Percentiles rank a stretch among this genome's conserved stretches.
phyloP scores from a whole-genome alignment of 1,140 invertebrate genomes.

The Rhynchophorus ferrugineus region DNA sequence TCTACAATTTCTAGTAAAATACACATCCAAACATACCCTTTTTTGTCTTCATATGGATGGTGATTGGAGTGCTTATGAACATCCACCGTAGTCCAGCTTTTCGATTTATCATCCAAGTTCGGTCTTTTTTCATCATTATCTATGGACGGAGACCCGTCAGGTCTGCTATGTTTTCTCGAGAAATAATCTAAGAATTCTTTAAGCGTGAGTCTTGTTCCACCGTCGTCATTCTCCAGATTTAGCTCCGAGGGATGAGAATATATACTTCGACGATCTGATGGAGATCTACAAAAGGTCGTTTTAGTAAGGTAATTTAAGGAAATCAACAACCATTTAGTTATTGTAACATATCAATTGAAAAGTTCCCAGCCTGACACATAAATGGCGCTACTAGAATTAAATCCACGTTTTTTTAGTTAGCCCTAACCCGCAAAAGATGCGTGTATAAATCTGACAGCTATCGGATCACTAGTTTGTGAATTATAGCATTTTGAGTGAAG shows the following conservation, averaged over 20 bases:
- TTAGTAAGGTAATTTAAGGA: no score
- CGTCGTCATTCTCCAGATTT: constrained; percentile 1
- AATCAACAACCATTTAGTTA: no score
- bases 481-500: no score
- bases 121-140: not conserved
- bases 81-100: constrained; percentile 46
- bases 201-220: not conserved
- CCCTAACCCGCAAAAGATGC: no score
- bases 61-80: constrained; percentile 47
- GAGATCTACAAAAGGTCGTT: not conserved
- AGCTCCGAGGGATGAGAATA: constrained; percentile 1
- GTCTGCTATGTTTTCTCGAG: constrained; percentile 9
- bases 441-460: no score
- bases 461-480: no score
- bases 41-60: constrained; percentile 57
- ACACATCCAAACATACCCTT: no score
- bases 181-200: constrained; percentile 15
- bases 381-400: no score
- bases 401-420: no score
- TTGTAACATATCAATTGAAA: no score
- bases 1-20: no score
- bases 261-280: constrained; percentile 11
- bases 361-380: no score
- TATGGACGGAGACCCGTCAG: not conserved
- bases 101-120: constrained; percentile 5